Conservation (phyloP, 2,797 vertebrate genomes). For the Holocentrus rufus region DNA sequence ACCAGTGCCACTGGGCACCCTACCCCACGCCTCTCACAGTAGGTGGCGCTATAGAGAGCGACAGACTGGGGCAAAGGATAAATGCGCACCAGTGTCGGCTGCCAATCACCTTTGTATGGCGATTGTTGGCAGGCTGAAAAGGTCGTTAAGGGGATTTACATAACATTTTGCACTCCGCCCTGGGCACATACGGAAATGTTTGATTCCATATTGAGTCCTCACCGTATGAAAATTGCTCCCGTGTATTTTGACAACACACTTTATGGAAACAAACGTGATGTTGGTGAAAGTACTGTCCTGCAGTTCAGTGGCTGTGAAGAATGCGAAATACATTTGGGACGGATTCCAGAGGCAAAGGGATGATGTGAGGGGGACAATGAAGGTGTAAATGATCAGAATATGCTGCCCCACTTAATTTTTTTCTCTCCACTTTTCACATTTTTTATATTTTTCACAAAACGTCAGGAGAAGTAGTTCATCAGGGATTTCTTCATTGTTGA, state of each 20-base stretch:
- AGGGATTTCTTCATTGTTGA: not conserved
- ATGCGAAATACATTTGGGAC: slow-evolving; percentile 1
- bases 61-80: slow-evolving; percentile 79
- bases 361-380: not conserved
- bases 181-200: slow-evolving; percentile 70
- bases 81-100: slow-evolving; percentile 82
- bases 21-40: slow-evolving; percentile 86
- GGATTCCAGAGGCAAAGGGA: not conserved
- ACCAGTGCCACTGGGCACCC: slow-evolving; percentile 81
- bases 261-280: slow-evolving; percentile 27
- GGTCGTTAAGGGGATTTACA: slow-evolving; percentile 86
- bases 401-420: too few relatives aligned
- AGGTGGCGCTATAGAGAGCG: slow-evolving; percentile 84
- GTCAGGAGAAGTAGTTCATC: not conserved
- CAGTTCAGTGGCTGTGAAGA: not conserved
- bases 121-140: slow-evolving; percentile 81
- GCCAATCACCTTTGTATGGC: slow-evolving; percentile 85
- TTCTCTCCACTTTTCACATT: not conserved
- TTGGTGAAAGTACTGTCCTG: not conserved
- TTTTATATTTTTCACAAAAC: not conserved
- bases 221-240: slow-evolving; percentile 42
- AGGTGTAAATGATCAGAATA: not conserved
- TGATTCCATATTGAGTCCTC: slow-evolving; percentile 64
- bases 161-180: slow-evolving; percentile 82
- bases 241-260: slow-evolving; percentile 43